Conservation (phyloP, 1,140 invertebrate genomes). For the Chrysopa pallens region DNA sequence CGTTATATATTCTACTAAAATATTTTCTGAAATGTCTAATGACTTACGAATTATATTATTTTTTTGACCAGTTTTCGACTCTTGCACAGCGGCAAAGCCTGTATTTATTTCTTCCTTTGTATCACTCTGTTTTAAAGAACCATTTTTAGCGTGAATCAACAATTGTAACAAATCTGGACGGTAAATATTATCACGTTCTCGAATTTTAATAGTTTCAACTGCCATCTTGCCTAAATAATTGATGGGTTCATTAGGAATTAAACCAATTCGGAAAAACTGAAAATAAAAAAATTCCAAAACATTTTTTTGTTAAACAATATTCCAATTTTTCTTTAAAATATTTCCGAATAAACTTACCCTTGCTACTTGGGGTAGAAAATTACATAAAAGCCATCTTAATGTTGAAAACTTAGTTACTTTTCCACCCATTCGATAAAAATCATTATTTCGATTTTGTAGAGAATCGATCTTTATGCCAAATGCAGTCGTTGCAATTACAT, state of each 20-base stretch:
- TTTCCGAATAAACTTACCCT: background rate
- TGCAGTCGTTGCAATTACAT: constrained; percentile 30
- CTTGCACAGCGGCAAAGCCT: background rate
- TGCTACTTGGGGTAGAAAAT: background rate
- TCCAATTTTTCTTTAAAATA: too few species aligned
- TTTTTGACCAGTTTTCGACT: background rate
- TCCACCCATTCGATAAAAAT: constrained; percentile 24
- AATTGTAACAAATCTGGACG: constrained; percentile 26
- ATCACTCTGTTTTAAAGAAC: constrained; percentile 12
- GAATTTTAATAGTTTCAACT: constrained; percentile 15
- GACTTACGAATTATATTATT: background rate
- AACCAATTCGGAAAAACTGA: constrained; percentile 9
- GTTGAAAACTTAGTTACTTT: too few species aligned
- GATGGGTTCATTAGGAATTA: constrained; percentile 9
- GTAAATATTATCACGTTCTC: constrained; percentile 19
- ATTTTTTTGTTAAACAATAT: too few species aligned
- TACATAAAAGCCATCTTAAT: too few species aligned
- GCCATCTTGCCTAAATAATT: constrained; percentile 16
- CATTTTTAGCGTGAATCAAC: constrained; percentile 23
- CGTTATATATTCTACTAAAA: too few species aligned
- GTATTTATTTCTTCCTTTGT: constrained; percentile 2
- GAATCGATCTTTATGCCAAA: constrained; percentile 33
- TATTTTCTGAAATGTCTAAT: background rate
- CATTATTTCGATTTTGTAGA: constrained; percentile 23
- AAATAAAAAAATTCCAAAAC: background rate